These are phyloP conservation scores for Anguilla anguilla DNA, from an alignment of 2,797 vertebrate genomes.

Conservation along the genomic window DNA sequence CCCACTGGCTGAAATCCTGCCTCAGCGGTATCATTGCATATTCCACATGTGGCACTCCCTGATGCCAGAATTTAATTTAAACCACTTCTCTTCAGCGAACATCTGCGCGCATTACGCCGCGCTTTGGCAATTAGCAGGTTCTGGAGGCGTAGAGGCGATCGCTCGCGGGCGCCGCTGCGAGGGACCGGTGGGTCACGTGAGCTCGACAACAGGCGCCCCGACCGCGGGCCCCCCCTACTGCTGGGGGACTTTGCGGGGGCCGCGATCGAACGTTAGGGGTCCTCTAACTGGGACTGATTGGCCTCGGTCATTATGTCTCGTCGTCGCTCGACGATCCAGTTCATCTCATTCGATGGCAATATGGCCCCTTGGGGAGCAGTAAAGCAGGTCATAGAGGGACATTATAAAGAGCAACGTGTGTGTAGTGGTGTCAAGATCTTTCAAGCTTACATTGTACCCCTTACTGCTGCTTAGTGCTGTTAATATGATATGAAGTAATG, in stretches of 20 bases:
- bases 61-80: constrained; percentile 26
- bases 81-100: constrained; percentile 13
- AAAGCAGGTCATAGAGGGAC: constrained; percentile 30
- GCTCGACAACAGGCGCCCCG: background rate
- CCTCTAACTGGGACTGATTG: background rate
- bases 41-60: constrained; percentile 26
- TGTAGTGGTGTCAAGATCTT: constrained; percentile 34
- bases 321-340: constrained; percentile 30
- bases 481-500: constrained; percentile 37
- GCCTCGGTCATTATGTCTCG: constrained; percentile 11
- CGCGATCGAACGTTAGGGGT: constrained; percentile 23
- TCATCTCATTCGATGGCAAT: constrained; percentile 13
- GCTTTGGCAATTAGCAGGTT: constrained; percentile 1
- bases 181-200: background rate
- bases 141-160: background rate
- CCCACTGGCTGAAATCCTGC: background rate
- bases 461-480: constrained; percentile 2
- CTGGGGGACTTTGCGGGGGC: constrained; percentile 27
- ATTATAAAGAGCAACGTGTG: constrained; percentile 28
- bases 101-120: constrained; percentile 17
- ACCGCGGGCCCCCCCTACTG: constrained; percentile 4
- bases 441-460: constrained; percentile 36
- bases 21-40: background rate
- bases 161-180: background rate
- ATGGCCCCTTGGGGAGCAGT: constrained; percentile 23